phyloP scores from a whole-genome alignment of 1,140 invertebrate genomes.

The Agrilus planipennis region DNA sequence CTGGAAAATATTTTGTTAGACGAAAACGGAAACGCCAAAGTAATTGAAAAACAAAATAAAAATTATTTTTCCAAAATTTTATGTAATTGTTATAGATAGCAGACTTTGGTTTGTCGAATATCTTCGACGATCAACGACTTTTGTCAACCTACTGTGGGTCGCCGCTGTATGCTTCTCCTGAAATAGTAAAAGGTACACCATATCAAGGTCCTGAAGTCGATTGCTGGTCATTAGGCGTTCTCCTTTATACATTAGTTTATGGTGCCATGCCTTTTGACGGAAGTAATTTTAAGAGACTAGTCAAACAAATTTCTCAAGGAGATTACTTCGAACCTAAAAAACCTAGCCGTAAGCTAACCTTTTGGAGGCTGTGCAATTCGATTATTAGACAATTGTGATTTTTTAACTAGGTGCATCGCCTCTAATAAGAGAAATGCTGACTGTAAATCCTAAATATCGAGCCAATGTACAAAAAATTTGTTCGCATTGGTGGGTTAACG shows the following conservation, averaged over 20 bases:
- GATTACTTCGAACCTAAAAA: slow-evolving; percentile 95
- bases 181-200: slow-evolving; percentile 96
- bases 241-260: slow-evolving; percentile 96
- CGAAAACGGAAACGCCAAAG: slow-evolving; percentile 89
- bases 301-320: slow-evolving; percentile 93
- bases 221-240: slow-evolving; percentile 94
- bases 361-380: background rate
- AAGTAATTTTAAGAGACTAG: slow-evolving; percentile 92
- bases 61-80: too few species aligned
- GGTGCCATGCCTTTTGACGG: slow-evolving; percentile 99
- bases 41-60: too few species aligned
- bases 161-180: slow-evolving; percentile 95
- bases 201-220: slow-evolving; percentile 95
- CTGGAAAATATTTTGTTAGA: slow-evolving; percentile 97
- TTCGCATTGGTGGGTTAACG: slow-evolving; percentile 88
- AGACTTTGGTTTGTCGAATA: slow-evolving; percentile 97
- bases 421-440: slow-evolving; percentile 87
- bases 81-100: slow-evolving; percentile 92
- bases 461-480: slow-evolving; percentile 92
- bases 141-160: slow-evolving; percentile 95
- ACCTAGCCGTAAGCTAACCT: slow-evolving; percentile 62
- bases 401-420: slow-evolving; percentile 74
- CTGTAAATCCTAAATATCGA: slow-evolving; percentile 76
- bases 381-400: too few species aligned
- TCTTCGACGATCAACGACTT: slow-evolving; percentile 82